Evolutionary conservation across 2,888 invertebrate species (phyloP).

Genomic region (Thymelicus acteon): DNA sequence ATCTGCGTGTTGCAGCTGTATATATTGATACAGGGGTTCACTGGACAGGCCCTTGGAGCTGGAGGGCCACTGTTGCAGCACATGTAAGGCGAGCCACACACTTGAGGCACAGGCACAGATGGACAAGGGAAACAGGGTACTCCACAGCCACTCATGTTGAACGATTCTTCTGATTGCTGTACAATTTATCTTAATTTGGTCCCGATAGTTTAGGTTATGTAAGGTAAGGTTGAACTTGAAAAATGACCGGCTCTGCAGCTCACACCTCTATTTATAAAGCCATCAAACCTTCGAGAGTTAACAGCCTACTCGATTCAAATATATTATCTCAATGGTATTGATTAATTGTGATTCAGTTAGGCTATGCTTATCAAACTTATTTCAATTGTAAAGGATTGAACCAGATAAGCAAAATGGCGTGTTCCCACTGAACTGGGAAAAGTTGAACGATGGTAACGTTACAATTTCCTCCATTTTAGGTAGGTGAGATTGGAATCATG

Average conservation of each 20-base stretch:
- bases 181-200: conserved; percentile 31
- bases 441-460: too few species aligned
- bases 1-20: conserved; percentile 79
- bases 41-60: conserved; percentile 54
- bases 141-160: conserved; percentile 42
- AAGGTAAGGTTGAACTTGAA: conserved; percentile 12
- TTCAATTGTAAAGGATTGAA: background rate
- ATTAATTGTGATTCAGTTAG: conserved; percentile 5
- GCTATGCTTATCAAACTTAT: background rate
- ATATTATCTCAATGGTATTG: conserved; percentile 38
- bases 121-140: conserved; percentile 37
- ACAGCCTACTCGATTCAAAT: conserved; percentile 17
- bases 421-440: too few species aligned
- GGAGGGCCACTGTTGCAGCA: conserved; percentile 56
- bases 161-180: conserved; percentile 12
- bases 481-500: too few species aligned
- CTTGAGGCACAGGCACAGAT: conserved; percentile 43
- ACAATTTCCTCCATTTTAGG: too few species aligned
- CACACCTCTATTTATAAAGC: conserved; percentile 41
- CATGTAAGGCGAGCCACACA: conserved; percentile 47
- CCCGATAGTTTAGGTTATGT: conserved; percentile 8
- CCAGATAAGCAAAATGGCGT: too few species aligned
- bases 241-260: conserved; percentile 36
- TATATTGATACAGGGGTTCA: conserved; percentile 76
- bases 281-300: conserved; percentile 39